Evolutionary conservation across 1,140 invertebrate genomes (phyloP).

Genomic region (Pseudomyrmex cubaensis): DNA sequence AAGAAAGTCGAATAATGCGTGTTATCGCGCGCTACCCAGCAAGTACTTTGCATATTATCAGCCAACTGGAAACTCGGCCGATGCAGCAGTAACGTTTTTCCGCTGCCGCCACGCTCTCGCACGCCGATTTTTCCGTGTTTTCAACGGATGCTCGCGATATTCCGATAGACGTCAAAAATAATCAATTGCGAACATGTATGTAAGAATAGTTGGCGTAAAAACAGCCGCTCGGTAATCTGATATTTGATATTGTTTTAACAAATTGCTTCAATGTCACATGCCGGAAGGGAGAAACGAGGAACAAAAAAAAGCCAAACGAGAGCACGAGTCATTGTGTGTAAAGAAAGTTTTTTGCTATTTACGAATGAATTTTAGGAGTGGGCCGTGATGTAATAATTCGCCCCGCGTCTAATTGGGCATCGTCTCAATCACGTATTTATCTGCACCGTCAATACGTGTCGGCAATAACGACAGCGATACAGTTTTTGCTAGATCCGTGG

Average conservation of each 20-base stretch:
- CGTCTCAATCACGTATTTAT: constrained; percentile 69
- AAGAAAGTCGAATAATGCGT: constrained; percentile 64
- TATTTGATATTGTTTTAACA: not conserved
- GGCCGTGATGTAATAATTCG: constrained; percentile 45
- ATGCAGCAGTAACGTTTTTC: constrained; percentile 4
- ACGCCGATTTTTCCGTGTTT: not conserved
- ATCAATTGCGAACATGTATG: no score
- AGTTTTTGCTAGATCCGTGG: constrained; percentile 61
- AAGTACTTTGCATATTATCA: constrained; percentile 67
- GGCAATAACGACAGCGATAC: constrained; percentile 72
- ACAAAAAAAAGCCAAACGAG: not conserved
- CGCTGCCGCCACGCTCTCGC: not conserved
- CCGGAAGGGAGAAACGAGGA: not conserved
- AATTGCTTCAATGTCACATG: not conserved
- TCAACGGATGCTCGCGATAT: not conserved
- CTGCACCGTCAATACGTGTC: constrained; percentile 70
- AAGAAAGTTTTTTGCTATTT: not conserved
- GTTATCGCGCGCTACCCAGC: constrained; percentile 57
- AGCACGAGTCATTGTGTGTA: not conserved
- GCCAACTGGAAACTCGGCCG: constrained; percentile 59
- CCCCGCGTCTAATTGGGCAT: constrained; percentile 63
- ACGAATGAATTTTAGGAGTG: not conserved
- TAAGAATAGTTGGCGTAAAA: no score
- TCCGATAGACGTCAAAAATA: not conserved
- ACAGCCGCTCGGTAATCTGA: not conserved